Evolutionary conservation across 1,140 invertebrate species (phyloP).

Genomic region (Platorchestia sp.): DNA sequence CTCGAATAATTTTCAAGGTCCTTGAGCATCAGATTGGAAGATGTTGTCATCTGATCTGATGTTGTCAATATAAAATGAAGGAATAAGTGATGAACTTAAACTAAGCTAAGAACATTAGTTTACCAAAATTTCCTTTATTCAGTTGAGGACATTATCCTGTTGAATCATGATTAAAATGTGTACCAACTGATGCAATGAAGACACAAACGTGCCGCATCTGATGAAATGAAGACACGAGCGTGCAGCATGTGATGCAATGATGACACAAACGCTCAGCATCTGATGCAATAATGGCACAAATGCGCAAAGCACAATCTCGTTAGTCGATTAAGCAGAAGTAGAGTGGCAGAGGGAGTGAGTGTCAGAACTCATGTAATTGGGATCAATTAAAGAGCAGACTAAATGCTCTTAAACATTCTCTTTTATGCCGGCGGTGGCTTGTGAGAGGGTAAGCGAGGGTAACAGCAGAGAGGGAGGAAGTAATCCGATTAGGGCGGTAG

Average conservation of each 20-base stretch:
- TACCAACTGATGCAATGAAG: background rate
- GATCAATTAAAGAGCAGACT: slow-evolving; percentile 1
- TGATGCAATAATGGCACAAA: background rate
- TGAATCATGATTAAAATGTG: no score
- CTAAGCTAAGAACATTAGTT: no score
- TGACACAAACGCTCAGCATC: background rate
- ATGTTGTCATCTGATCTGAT: no score
- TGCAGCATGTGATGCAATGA: background rate
- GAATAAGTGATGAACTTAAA: no score
- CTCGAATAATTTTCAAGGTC: no score
- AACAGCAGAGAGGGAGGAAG: background rate
- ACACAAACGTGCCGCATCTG: background rate
- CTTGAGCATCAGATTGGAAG: no score
- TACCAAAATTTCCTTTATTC: no score
- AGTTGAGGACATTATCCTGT: no score
- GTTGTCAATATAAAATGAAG: no score
- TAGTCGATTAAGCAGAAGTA: background rate
- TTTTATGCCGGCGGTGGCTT: background rate
- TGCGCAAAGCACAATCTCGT: background rate
- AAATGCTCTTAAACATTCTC: background rate
- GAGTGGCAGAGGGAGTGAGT: background rate
- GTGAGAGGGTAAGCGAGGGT: background rate
- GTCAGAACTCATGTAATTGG: background rate
- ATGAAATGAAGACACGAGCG: background rate
- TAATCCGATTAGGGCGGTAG: background rate